Percentiles rank a stretch among this genome's conserved stretches.
These are phyloP conservation scores for Tetragonula clypearis DNA, from an alignment of 1,140 invertebrate species.

Conservation along the genomic window DNA sequence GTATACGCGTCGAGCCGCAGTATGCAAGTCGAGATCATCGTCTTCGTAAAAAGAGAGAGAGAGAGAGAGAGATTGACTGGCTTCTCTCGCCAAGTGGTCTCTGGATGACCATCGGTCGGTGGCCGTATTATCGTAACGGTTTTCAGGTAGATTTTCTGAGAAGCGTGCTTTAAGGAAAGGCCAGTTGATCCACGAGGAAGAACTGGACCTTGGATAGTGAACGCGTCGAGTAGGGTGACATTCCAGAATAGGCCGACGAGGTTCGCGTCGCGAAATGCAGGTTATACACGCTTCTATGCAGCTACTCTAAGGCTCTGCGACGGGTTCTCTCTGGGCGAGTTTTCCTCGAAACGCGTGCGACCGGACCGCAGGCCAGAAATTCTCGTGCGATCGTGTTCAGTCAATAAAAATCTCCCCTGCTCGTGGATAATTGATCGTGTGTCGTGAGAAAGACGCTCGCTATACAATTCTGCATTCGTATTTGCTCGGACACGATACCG, in stretches of 20 bases:
- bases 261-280: constrained; percentile 51
- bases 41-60: too few species aligned
- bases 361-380: constrained; percentile 44
- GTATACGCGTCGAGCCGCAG: too few species aligned
- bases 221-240: constrained; percentile 63
- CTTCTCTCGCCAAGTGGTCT: constrained; percentile 40
- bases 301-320: constrained; percentile 7
- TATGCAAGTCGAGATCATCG: too few species aligned
- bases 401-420: constrained; percentile 39
- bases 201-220: constrained; percentile 67
- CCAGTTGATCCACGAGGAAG: constrained; percentile 61
- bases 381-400: constrained; percentile 35
- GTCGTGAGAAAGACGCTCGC: constrained; percentile 43
- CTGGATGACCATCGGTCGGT: constrained; percentile 47
- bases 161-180: constrained; percentile 69
- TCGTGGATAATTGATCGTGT: constrained; percentile 49
- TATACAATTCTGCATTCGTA: not conserved
- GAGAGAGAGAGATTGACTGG: too few species aligned
- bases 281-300: constrained; percentile 53
- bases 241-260: constrained; percentile 61
- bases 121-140: constrained; percentile 70
- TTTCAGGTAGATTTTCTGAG: constrained; percentile 68
- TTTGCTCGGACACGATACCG: constrained; percentile 8
- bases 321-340: constrained; percentile 45
- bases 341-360: constrained; percentile 58